Evolutionary conservation across 2,888 invertebrate species (phyloP).

Genomic region (Marasmarcha lunaedactyla): DNA sequence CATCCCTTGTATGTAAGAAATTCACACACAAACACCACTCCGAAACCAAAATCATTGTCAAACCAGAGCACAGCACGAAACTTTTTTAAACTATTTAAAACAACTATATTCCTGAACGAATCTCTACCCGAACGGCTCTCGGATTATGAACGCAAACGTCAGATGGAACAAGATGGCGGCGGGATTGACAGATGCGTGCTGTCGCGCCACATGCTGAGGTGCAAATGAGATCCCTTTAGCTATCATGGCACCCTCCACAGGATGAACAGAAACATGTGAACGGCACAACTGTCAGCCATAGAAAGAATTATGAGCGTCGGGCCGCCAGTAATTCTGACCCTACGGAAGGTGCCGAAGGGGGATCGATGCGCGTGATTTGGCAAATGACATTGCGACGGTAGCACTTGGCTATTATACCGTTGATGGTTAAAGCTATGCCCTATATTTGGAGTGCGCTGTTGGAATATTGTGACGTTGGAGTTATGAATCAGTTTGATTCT

Average conservation of each 20-base stretch:
- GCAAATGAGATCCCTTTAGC: conserved; percentile 31
- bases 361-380: conserved; percentile 26
- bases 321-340: conserved; percentile 32
- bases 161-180: conserved; percentile 31
- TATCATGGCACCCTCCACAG: conserved; percentile 30
- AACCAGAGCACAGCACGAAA: conserved; percentile 14
- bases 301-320: conserved; percentile 61
- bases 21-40: conserved; percentile 19
- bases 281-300: conserved; percentile 49
- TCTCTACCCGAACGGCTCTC: conserved; percentile 13
- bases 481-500: too few species aligned
- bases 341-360: conserved; percentile 37
- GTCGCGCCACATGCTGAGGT: conserved; percentile 41
- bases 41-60: conserved; percentile 18
- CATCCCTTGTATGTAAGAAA: not conserved
- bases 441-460: too few species aligned
- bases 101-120: conserved; percentile 4
- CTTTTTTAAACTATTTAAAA: conserved; percentile 10
- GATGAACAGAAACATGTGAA: conserved; percentile 42
- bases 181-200: conserved; percentile 33
- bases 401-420: too few species aligned
- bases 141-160: conserved; percentile 19
- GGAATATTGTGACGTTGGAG: too few species aligned
- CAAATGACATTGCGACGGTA: conserved; percentile 22
- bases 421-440: too few species aligned